A percentile compares a stretch with the other conserved stretches of the same genome.
These are phyloP conservation scores for Tragulus kanchil DNA, from an alignment of 2,113 vertebrate genomes.

Conservation along the genomic window DNA sequence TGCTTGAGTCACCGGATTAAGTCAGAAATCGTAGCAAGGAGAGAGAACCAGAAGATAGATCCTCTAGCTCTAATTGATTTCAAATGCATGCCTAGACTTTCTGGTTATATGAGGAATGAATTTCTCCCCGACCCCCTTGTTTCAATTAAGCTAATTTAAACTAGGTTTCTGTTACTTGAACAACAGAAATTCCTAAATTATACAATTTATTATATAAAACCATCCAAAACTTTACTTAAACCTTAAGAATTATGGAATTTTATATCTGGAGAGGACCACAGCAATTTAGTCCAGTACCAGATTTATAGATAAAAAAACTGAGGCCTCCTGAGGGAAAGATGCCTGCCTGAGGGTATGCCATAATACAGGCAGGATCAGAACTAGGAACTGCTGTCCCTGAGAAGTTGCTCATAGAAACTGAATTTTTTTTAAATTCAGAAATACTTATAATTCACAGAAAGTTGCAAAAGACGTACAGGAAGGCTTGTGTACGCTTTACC, in stretches of 20 bases:
- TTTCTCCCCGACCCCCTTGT: neutral
- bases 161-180: neutral
- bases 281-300: neutral
- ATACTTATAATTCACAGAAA: neutral
- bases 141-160: neutral
- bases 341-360: neutral
- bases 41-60: neutral
- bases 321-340: neutral
- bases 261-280: neutral
- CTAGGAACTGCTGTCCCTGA: neutral
- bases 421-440: neutral
- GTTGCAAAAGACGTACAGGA: neutral
- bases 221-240: constrained; percentile 16
- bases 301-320: neutral
- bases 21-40: neutral
- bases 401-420: neutral
- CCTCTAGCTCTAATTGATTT: neutral
- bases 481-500: neutral
- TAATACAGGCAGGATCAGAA: neutral
- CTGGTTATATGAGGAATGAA: neutral
- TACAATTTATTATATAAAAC: neutral
- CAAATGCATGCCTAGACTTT: neutral
- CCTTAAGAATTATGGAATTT: neutral
- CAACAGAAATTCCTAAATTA: neutral
- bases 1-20: neutral